phyloP scores from a whole-genome alignment of 1,140 invertebrate species.

The Coptotermes formosanus region DNA sequence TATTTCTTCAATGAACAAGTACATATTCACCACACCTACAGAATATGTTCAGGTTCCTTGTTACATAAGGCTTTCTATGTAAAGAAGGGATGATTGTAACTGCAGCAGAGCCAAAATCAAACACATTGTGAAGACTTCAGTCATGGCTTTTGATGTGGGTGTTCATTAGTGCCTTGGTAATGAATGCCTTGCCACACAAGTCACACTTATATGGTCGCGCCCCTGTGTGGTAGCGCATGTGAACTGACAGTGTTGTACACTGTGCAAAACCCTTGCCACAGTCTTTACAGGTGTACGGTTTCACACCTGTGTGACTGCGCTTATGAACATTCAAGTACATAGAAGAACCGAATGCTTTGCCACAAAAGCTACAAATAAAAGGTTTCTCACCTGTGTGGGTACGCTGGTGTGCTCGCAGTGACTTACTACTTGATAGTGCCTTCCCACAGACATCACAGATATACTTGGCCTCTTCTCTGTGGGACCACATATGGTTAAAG shows the following conservation, averaged over 20 bases:
- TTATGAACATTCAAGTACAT: constrained; percentile 64
- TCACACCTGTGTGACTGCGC: constrained; percentile 65
- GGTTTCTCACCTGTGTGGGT: constrained; percentile 60
- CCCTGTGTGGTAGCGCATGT: constrained; percentile 43
- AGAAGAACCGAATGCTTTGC: constrained; percentile 59
- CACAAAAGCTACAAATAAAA: constrained; percentile 50
- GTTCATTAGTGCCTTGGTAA: constrained; percentile 38
- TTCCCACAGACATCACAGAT: constrained; percentile 49
- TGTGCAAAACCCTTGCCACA: constrained; percentile 37
- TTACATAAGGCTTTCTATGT: too few species aligned
- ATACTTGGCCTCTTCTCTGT: constrained; percentile 49
- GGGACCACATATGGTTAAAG: background rate
- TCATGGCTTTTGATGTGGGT: constrained; percentile 49
- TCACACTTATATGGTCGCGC: constrained; percentile 36
- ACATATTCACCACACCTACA: too few species aligned
- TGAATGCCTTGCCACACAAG: constrained; percentile 48
- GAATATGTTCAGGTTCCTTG: too few species aligned
- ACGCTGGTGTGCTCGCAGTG: constrained; percentile 55
- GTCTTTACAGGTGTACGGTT: constrained; percentile 50
- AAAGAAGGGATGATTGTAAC: too few species aligned
- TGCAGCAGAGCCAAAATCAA: too few species aligned
- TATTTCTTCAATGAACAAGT: too few species aligned
- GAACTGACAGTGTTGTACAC: constrained; percentile 33
- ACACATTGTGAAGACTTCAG: background rate
- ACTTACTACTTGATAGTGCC: constrained; percentile 46